Percentiles rank a stretch among this genome's conserved stretches.
phyloP scores from a whole-genome alignment of 64 coral and sea anemone species.

The Dendronephthya gigantea region DNA sequence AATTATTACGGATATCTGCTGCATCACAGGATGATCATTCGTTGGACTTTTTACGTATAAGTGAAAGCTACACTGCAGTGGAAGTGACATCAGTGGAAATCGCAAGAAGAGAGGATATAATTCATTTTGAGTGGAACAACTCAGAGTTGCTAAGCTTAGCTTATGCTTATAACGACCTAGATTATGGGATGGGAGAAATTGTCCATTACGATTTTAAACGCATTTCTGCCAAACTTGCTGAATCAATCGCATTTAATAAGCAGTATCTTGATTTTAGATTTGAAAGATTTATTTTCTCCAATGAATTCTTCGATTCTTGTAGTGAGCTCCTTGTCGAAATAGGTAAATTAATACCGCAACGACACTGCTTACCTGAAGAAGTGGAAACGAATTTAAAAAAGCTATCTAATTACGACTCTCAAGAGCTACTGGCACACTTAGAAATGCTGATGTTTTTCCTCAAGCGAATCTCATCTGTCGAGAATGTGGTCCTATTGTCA shows the following conservation, averaged over 20 bases:
- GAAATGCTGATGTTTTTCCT: slow-evolving; percentile 64
- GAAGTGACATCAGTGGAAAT: slow-evolving; percentile 34
- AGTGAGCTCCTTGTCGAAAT: slow-evolving; percentile 47
- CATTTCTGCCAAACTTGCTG: slow-evolving; percentile 50
- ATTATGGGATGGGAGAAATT: slow-evolving; percentile 57
- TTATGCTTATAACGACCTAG: slow-evolving; percentile 55
- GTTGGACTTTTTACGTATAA: no score
- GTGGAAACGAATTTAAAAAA: slow-evolving; percentile 33
- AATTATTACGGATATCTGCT: no score
- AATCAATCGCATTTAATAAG: slow-evolving; percentile 45
- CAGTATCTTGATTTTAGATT: slow-evolving; percentile 37
- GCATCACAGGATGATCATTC: no score
- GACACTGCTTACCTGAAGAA: slow-evolving; percentile 20
- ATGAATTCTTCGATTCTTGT: slow-evolving; percentile 70
- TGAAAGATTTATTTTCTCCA: slow-evolving; percentile 47
- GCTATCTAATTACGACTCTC: slow-evolving; percentile 19
- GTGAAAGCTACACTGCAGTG: no score
- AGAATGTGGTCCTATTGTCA: not conserved
- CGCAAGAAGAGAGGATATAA: slow-evolving; percentile 44
- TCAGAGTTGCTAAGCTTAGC: slow-evolving; percentile 21
- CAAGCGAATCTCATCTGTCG: slow-evolving; percentile 18
- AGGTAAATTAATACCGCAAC: slow-evolving; percentile 27
- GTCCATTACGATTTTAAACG: slow-evolving; percentile 59
- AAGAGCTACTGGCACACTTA: slow-evolving; percentile 44
- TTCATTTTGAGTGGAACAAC: slow-evolving; percentile 50